These are phyloP conservation scores for Dinoponera quadriceps DNA, from an alignment of 1,140 invertebrate genomes.

Conservation along the genomic window DNA sequence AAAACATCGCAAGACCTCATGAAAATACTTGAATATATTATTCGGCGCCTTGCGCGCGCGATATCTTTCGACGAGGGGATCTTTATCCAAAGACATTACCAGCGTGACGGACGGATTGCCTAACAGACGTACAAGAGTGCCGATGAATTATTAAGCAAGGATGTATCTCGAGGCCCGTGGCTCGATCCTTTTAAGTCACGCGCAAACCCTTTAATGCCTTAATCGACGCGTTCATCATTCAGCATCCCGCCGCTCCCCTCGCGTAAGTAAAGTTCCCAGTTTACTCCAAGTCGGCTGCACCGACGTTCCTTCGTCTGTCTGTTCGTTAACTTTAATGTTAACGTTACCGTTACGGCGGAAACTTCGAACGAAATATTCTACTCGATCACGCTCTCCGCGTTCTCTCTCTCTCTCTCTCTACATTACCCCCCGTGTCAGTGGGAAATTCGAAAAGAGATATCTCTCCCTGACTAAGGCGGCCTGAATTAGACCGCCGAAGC, in stretches of 20 bases:
- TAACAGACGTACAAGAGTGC: constrained; percentile 30
- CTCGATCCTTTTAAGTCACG: constrained; percentile 46
- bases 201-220: constrained; percentile 47
- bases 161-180: constrained; percentile 20
- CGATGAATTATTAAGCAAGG: constrained; percentile 50
- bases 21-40: constrained; percentile 27
- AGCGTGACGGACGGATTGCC: constrained; percentile 34
- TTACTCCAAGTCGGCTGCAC: constrained; percentile 20
- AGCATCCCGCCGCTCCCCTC: constrained; percentile 7
- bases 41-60: constrained; percentile 17
- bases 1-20: neutral
- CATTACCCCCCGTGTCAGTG: too few species aligned
- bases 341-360: constrained; percentile 23
- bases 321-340: constrained; percentile 19
- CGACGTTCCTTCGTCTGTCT: too few species aligned
- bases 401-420: too few species aligned
- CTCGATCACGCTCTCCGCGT: neutral
- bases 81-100: constrained; percentile 22
- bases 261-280: constrained; percentile 63
- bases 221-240: constrained; percentile 60
- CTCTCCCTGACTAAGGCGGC: neutral
- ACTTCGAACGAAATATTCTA: neutral
- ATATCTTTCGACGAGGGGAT: constrained; percentile 6
- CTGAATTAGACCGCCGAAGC: constrained; percentile 33
- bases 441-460: constrained; percentile 34